A percentile compares a stretch with the other conserved stretches of the same genome.
phyloP scores from a whole-genome alignment of 37 sponge, comb jelly and placozoan species.

The Agelas oroides region DNA sequence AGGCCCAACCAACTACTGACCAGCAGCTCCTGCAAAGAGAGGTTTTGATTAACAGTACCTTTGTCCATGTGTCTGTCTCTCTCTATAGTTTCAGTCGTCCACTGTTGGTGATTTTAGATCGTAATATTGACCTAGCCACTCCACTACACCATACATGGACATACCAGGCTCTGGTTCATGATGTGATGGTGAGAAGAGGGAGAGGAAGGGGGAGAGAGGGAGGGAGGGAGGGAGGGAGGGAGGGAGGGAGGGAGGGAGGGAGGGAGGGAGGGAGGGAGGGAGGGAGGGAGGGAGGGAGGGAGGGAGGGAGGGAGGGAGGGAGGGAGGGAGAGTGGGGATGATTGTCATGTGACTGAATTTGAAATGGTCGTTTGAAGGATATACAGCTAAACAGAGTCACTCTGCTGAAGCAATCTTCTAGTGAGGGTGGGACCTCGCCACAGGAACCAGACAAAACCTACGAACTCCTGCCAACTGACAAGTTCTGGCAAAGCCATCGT shows the following conservation, averaged over 20 bases:
- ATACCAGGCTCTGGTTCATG: conserved; percentile 96
- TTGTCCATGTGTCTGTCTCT: background rate
- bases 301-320: conserved; percentile 10
- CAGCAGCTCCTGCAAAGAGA: no score
- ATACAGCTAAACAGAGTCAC: conserved; percentile 78
- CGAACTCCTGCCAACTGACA: conserved; percentile 75
- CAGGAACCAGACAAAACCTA: conserved; percentile 28
- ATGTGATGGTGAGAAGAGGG: conserved; percentile 70
- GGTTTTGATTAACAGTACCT: no score
- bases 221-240: conserved; percentile 10
- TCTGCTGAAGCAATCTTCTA: conserved; percentile 26
- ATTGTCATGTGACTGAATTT: no score
- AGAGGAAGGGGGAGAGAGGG: conserved; percentile 10
- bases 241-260: background rate
- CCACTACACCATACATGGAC: conserved; percentile 99
- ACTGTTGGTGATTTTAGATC: conserved; percentile 92
- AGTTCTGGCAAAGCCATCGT: conserved; percentile 79
- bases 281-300: conserved; percentile 3
- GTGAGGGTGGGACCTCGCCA: background rate
- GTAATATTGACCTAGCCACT: conserved; percentile 94
- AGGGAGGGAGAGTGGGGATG: background rate
- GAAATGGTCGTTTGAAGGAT: conserved; percentile 39
- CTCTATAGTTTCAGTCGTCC: conserved; percentile 88
- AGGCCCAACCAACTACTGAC: no score
- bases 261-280: conserved; percentile 15